These are phyloP conservation scores for Tachina grossa DNA, from an alignment of 2,888 invertebrate genomes.

Conservation along the genomic window DNA sequence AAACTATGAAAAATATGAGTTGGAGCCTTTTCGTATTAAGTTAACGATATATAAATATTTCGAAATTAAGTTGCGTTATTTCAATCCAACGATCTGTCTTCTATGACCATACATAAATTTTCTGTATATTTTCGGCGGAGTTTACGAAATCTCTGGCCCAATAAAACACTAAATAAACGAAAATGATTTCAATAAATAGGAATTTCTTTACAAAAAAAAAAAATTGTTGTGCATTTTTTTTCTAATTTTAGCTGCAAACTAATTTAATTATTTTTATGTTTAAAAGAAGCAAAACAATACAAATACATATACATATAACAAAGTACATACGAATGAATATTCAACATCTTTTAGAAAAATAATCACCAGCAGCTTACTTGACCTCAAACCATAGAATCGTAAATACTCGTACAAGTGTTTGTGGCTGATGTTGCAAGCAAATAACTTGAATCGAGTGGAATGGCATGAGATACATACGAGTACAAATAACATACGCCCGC, in stretches of 20 bases:
- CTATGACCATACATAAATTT: background rate
- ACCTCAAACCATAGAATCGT: constrained; percentile 32
- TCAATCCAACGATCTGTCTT: background rate
- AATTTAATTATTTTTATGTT: constrained; percentile 12
- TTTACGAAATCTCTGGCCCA: constrained; percentile 14
- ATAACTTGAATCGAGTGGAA: constrained; percentile 20
- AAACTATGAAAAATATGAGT: too few species aligned
- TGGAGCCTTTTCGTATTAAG: too few species aligned
- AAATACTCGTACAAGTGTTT: background rate
- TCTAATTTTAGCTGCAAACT: background rate
- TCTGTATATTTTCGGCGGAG: background rate
- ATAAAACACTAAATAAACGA: constrained; percentile 3
- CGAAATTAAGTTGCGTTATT: too few species aligned
- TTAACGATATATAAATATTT: too few species aligned
- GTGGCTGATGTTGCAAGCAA: background rate
- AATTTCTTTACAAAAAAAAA: constrained; percentile 29
- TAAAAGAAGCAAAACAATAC: background rate
- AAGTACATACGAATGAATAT: constrained; percentile 29
- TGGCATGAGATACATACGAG: constrained; percentile 16
- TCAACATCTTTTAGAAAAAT: constrained; percentile 52
- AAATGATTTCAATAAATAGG: constrained; percentile 31
- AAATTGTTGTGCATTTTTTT: too few species aligned
- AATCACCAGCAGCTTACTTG: constrained; percentile 52
- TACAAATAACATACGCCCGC: background rate
- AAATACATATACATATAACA: constrained; percentile 1